Conservation (phyloP, 1,140 invertebrate species). For the Pantala flavescens region DNA sequence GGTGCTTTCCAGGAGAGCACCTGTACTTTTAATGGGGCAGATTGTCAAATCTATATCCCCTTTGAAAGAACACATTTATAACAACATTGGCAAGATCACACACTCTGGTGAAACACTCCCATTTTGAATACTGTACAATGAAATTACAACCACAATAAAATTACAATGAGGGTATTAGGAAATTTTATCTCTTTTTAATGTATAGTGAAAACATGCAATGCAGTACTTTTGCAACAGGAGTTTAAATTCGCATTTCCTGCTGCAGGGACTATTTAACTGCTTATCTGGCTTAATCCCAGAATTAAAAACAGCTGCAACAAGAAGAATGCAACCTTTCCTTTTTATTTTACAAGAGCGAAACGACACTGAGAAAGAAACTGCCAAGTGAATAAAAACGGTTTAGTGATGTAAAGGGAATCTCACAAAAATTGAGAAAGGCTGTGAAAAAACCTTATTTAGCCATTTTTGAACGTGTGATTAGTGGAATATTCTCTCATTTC, state of each 20-base stretch:
- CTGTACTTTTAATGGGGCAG: background rate
- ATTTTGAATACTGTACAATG: constrained; percentile 5
- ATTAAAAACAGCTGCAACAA: constrained; percentile 6
- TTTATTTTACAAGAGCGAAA: background rate
- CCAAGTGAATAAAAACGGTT: background rate
- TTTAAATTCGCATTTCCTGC: background rate
- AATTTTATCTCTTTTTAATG: background rate
- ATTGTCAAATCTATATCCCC: background rate
- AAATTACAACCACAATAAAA: constrained; percentile 1
- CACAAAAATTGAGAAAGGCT: constrained; percentile 2
- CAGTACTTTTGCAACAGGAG: constrained; percentile 3
- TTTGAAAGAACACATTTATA: constrained; percentile 1
- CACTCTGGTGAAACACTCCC: background rate
- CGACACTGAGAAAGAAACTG: constrained; percentile 8
- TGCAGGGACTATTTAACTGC: background rate
- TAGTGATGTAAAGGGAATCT: background rate
- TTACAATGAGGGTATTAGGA: background rate
- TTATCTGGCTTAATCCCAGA: background rate
- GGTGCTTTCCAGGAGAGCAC: background rate
- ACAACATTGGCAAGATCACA: constrained; percentile 9
- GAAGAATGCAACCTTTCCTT: background rate
- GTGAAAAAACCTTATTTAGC: background rate
- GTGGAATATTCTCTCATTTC: background rate
- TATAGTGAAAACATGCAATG: constrained; percentile 10
- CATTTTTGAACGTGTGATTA: constrained; percentile 2